Evolutionary conservation across 2,113 vertebrate species (phyloP), one percentile per base, ranked within the genome.

Genomic region (Azemiops feae): DNA sequence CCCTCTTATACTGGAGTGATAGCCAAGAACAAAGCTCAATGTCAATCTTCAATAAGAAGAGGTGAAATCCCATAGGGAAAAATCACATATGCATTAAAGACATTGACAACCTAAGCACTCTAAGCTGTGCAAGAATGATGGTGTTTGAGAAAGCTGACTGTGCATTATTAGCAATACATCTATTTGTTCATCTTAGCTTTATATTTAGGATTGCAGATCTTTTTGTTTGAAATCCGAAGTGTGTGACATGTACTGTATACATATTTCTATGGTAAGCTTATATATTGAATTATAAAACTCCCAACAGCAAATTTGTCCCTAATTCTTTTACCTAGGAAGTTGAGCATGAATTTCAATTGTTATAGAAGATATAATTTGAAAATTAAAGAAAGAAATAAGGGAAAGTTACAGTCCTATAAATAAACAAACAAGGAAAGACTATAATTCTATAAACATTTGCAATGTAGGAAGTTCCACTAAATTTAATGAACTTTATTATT

Each of bases 61-160:
- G 89, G 89, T 93, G 89, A 93, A 87, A 50, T 90, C 89, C 92
- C 89, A 86, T 57, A 53, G 92, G 92, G 88, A 60, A 50, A 50
- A 85, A 43, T 93, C 89, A 90, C 39, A 87, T 50, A 87, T 64
- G 55, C n/a, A 93, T 85, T 55, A 58, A 92, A 89, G 47, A 92
- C 43, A n/a, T 34, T 53, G 92, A 87, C 92, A 93, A 39, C 22
- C 74, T 53, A 50, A 87, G 81, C 16, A 34, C 45, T 52, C 22
- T 64, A 54, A 90, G 88, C 55, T 53, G 23, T 43, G 12, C 45
- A 86, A 90, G 88, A 14, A n/a, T 87, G 53, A 30, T 3, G 45
- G 20, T 60, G 43, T 18, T 93, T 93, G n/a, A 89, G 89, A 90
- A 86, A 93, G 54, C 74, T 87, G 89, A 52, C 88, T 60, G n/a